A percentile compares a stretch with the other conserved stretches of the same genome.
These are phyloP conservation scores for Antechinus flavipes DNA, from an alignment of 2,113 vertebrate genomes.

Conservation along the genomic window DNA sequence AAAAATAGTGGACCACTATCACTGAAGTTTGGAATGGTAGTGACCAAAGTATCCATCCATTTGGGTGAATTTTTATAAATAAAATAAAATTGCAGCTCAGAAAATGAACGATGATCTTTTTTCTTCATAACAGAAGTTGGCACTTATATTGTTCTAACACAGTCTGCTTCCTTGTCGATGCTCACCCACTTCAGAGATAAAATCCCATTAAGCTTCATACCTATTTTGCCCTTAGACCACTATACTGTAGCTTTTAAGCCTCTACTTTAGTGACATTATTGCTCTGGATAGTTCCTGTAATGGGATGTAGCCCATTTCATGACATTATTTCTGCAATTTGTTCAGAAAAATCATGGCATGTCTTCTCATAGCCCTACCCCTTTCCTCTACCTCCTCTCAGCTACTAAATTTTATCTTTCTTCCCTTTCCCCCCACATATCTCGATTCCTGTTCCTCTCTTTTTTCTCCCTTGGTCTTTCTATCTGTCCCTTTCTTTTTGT, in stretches of 20 bases:
- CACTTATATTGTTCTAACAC: not conserved
- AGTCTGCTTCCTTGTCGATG: not conserved
- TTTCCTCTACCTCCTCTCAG: not conserved
- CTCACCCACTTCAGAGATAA: not conserved
- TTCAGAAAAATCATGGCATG: constrained; percentile 38
- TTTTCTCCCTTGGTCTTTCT: not conserved
- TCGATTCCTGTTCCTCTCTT: not conserved
- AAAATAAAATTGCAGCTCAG: not conserved
- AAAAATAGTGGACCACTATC: not conserved
- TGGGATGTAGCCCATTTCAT: not conserved
- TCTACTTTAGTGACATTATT: not conserved
- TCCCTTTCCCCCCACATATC: not conserved
- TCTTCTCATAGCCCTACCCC: not conserved
- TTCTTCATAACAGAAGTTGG: not conserved
- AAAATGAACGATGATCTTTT: not conserved
- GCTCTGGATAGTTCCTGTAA: constrained; percentile 10
- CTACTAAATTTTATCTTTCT: not conserved
- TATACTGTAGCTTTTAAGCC: not conserved
- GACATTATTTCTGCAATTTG: constrained; percentile 46
- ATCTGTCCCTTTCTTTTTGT: not conserved
- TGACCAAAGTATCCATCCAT: not conserved
- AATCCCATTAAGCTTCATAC: not conserved
- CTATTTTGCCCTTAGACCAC: constrained; percentile 10
- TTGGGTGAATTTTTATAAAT: not conserved
- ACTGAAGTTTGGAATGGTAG: not conserved